These are phyloP conservation scores for Blastobasis adustella DNA, from an alignment of 2,888 invertebrate species.

Conservation along the genomic window DNA sequence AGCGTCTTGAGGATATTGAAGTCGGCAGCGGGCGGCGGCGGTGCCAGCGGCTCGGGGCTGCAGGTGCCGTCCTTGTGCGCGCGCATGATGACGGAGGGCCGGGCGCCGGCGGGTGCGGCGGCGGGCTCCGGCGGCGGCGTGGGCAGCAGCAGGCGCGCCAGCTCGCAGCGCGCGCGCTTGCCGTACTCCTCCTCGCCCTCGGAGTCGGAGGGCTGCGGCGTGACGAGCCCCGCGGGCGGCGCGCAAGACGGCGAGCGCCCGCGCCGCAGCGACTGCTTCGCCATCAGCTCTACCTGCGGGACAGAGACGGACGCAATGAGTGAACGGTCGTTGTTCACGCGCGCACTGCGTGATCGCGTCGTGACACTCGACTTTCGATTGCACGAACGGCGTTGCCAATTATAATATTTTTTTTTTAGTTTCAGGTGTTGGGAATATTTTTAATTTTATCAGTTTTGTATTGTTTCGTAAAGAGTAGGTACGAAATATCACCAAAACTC, in stretches of 20 bases:
- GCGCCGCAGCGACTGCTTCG: conserved; percentile 57
- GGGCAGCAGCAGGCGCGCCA: conserved; percentile 68
- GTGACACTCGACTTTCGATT: conserved; percentile 53
- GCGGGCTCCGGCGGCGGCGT: conserved; percentile 73
- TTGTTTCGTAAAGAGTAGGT: too few relatives aligned
- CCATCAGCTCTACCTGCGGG: conserved; percentile 59
- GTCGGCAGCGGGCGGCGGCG: conserved; percentile 41
- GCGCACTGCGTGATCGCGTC: conserved; percentile 57
- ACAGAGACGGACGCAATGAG: conserved; percentile 65
- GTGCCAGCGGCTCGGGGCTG: conserved; percentile 60
- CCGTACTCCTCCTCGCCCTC: conserved; percentile 79
- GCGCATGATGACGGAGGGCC: conserved; percentile 89
- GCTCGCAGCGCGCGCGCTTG: conserved; percentile 66
- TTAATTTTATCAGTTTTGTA: neutral
- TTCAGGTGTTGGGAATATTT: conserved; percentile 14
- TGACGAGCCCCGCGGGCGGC: conserved; percentile 71
- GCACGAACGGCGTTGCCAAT: conserved; percentile 35
- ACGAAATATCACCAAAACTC: conserved; percentile 43
- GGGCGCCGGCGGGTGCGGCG: conserved; percentile 78
- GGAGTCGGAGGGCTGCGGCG: conserved; percentile 91
- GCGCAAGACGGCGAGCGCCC: conserved; percentile 40
- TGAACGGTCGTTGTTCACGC: conserved; percentile 60
- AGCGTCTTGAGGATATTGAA: conserved; percentile 80
- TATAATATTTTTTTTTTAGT: conserved; percentile 10
- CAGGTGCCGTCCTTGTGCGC: conserved; percentile 88